Evolutionary conservation across 2,888 invertebrate genomes (phyloP), one percentile per base, ranked within the genome.

Genomic region (Drosophila stalkeri): DNA sequence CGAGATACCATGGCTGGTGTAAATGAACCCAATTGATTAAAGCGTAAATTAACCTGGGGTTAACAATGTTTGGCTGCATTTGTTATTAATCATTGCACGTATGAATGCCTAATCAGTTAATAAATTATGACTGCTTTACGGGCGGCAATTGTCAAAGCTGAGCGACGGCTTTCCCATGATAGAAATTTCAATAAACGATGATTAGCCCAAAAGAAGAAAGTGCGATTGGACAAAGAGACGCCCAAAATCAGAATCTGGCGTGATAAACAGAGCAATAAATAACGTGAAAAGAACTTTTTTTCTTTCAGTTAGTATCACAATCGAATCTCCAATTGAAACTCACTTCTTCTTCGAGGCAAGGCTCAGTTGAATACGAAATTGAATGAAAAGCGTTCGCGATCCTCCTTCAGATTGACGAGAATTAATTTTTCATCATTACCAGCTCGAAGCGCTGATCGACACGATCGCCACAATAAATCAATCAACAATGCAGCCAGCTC

Each of bases 21-120:
- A 85, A 89, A 87, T 86, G 86, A 88, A 89, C 88, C 86, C 89
- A 91, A 90, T 89, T 90, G 89, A 90, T 90, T 89, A 82, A 89
- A 88, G 88, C 89, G 86, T 82, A 84, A 89, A 90, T 88, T 88
- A 86, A 86, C 90, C 87, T 82, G 72, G 70, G 87, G 87, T 90
- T 86, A 89, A 90, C 89, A 89, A 84, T 87, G 86, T 86, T 88
- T 90, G 86, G 75, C 77, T 79, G 87, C 82, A 68, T 77, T 88
- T 86, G 86, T 86, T 89, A 90, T 91, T 90, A 90, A 90, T 91
- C 89, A 86, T 81, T 81, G 80, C 80, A 79, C 73, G 81, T 82
- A 79, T 90, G 87, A 90, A 89, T 90, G 87, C 84, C 89, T 91
- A 91, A 91, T 90, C 90, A 91, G 89, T 83, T 85, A 73, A 80